Percentiles rank a stretch among this genome's conserved stretches.
phyloP scores from a whole-genome alignment of 2,113 vertebrate species.

The Myanophis thanlyinensis region DNA sequence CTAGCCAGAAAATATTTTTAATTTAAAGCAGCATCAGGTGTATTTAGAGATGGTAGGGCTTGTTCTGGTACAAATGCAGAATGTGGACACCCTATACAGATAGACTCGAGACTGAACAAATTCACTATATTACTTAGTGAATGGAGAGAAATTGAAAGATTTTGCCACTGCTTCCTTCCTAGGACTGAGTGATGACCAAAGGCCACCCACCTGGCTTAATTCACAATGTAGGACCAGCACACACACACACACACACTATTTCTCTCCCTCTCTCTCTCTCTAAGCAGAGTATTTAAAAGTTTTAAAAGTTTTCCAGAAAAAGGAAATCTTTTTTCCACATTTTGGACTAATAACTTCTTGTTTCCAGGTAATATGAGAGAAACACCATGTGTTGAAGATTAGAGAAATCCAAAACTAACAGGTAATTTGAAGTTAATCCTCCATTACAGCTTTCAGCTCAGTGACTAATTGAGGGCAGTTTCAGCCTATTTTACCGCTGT shows the following conservation, averaged over 20 bases:
- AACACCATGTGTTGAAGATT: background rate
- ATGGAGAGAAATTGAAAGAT: background rate
- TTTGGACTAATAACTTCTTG: background rate
- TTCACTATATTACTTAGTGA: background rate
- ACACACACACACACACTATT: background rate
- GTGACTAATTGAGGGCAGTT: background rate
- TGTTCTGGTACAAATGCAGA: background rate
- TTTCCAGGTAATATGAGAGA: background rate
- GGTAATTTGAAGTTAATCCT: background rate
- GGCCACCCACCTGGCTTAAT: background rate
- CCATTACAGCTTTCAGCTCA: background rate
- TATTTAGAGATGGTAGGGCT: slow-evolving; percentile 51
- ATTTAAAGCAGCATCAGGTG: slow-evolving; percentile 20
- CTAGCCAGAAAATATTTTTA: background rate
- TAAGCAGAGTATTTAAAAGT: background rate
- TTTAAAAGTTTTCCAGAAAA: background rate
- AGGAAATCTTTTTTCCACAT: background rate
- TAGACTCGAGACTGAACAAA: slow-evolving; percentile 9
- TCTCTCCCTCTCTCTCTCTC: background rate
- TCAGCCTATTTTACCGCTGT: background rate
- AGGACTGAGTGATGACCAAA: background rate
- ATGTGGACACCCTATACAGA: slow-evolving; percentile 30
- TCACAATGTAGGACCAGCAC: background rate
- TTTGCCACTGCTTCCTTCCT: background rate
- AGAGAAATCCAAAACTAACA: background rate